These are phyloP conservation scores for Podarcis siculus DNA, from an alignment of 2,797 vertebrate genomes.

Conservation along the genomic window DNA sequence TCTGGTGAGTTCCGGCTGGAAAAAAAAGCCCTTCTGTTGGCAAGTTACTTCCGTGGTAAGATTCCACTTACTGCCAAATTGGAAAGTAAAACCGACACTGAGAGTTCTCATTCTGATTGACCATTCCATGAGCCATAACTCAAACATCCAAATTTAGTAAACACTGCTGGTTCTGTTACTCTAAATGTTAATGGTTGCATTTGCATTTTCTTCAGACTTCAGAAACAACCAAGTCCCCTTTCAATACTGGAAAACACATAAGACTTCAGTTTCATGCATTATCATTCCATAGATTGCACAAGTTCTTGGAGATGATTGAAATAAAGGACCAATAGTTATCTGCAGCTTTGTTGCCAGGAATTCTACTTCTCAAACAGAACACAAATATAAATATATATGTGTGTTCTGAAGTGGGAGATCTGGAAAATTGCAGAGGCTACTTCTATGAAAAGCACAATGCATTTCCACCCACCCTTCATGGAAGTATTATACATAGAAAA, in stretches of 20 bases:
- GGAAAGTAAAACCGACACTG: background rate
- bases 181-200: slow-evolving; percentile 38
- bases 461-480: background rate
- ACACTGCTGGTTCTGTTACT: slow-evolving; percentile 27
- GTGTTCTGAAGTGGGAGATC: background rate
- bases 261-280: slow-evolving; percentile 16
- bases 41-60: background rate
- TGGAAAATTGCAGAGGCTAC: background rate
- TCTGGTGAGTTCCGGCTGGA: too few species aligned
- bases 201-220: slow-evolving; percentile 41
- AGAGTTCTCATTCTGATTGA: background rate
- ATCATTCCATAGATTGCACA: background rate
- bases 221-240: slow-evolving; percentile 13
- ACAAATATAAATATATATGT: slow-evolving; percentile 1
- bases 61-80: background rate
- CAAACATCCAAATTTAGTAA: slow-evolving; percentile 5
- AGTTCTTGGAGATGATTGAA: slow-evolving; percentile 27
- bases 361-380: background rate
- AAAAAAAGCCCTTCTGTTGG: too few species aligned
- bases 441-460: background rate
- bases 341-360: slow-evolving; percentile 22
- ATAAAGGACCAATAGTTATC: background rate
- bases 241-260: slow-evolving; percentile 4
- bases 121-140: background rate
- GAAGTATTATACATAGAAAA: background rate